A percentile compares a stretch with the other conserved stretches of the same genome.
phyloP scores from a whole-genome alignment of 2,797 vertebrate species.

The Mus caroli region DNA sequence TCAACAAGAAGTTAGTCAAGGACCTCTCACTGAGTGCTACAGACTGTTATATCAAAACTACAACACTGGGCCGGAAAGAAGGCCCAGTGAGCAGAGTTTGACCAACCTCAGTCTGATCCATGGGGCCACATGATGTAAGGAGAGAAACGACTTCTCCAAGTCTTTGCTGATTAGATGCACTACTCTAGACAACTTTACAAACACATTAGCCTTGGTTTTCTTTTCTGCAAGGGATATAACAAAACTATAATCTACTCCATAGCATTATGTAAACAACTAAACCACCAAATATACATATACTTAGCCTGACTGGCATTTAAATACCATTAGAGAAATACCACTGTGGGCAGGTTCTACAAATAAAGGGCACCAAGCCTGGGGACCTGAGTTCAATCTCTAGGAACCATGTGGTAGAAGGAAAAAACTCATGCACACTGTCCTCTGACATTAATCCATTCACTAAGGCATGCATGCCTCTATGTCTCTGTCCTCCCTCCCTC shows the following conservation, averaged over 20 bases:
- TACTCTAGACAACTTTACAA: background rate
- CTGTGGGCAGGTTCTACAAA: background rate
- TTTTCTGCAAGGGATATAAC: background rate
- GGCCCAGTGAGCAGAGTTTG: background rate
- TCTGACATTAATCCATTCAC: background rate
- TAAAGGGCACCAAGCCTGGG: background rate
- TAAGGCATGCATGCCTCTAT: background rate
- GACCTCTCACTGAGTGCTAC: background rate
- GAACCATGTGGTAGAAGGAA: background rate
- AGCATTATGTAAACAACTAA: background rate
- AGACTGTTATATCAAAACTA: background rate
- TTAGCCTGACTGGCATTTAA: background rate
- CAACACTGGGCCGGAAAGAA: background rate
- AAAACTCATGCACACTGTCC: background rate
- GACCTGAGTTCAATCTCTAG: background rate
- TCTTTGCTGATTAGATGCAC: background rate
- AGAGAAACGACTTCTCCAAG: background rate
- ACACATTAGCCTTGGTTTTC: background rate
- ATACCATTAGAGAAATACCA: background rate
- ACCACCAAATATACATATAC: background rate
- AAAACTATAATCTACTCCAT: background rate
- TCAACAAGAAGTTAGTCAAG: background rate
- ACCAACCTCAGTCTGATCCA: background rate
- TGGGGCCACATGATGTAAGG: background rate
- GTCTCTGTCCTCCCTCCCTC: background rate